Conservation (phyloP, 92 coral and sea anemone species). For the Desmophyllum pertusum region DNA sequence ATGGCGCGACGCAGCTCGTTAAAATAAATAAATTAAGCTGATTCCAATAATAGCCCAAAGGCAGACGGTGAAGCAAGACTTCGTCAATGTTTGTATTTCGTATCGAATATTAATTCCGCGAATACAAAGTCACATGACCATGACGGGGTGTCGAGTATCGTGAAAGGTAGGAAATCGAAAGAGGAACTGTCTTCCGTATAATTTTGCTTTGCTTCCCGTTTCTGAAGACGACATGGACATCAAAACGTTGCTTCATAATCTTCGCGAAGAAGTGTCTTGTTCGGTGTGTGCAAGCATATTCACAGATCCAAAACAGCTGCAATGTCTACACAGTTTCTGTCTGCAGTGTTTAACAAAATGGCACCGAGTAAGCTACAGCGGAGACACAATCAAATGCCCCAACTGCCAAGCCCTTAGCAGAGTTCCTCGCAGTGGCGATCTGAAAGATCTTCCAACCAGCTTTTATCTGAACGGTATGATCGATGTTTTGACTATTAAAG, state of each 20-base stretch:
- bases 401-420: background rate
- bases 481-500: conserved; percentile 40
- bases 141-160: too few relatives aligned
- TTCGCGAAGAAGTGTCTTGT: conserved; percentile 31
- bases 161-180: too few relatives aligned
- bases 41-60: too few relatives aligned
- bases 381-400: conserved; percentile 21
- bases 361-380: background rate
- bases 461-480: conserved; percentile 47
- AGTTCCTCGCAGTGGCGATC: conserved; percentile 10
- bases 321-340: conserved; percentile 20
- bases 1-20: too few relatives aligned
- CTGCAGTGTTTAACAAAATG: background rate
- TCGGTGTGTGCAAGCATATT: conserved; percentile 6
- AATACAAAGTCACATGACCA: background rate
- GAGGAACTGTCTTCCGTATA: background rate
- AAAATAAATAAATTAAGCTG: too few relatives aligned
- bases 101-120: too few relatives aligned
- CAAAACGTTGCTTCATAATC: conserved; percentile 9
- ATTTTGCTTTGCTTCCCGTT: background rate
- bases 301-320: conserved; percentile 22
- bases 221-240: background rate
- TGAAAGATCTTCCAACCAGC: conserved; percentile 40
- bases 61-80: too few relatives aligned
- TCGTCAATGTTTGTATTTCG: too few relatives aligned